Evolutionary conservation across 2,113 vertebrate species (phyloP).

Genomic region (Psettodes erumei): DNA sequence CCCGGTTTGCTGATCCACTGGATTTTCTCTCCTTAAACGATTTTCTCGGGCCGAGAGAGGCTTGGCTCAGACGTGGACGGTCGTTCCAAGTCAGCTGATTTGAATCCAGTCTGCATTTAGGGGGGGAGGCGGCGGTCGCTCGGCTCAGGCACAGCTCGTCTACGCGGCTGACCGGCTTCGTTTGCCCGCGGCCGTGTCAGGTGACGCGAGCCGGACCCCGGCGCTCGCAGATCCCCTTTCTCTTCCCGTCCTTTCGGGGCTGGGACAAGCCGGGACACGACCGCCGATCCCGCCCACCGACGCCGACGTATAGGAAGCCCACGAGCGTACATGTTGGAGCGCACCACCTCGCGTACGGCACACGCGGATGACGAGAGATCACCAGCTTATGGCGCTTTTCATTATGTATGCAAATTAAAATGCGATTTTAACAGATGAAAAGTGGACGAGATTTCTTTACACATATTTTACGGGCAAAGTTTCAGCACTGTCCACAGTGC

Average conservation of each 20-base stretch:
- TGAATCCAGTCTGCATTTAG: conserved; percentile 42
- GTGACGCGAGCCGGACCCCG: conserved; percentile 8
- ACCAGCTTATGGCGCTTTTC: too few relatives aligned
- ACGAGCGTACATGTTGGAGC: conserved; percentile 18
- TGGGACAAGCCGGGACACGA: conserved; percentile 67
- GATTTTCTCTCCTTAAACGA: conserved; percentile 36
- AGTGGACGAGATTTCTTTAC: too few relatives aligned
- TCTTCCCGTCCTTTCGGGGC: conserved; percentile 40
- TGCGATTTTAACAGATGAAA: too few relatives aligned
- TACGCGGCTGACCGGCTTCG: conserved; percentile 6
- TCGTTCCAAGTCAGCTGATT: conserved; percentile 52
- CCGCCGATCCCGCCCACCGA: conserved; percentile 20
- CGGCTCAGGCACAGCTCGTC: background rate
- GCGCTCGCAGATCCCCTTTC: conserved; percentile 37
- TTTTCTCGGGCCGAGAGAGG: conserved; percentile 14
- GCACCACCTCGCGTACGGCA: background rate
- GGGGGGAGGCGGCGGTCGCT: conserved; percentile 5
- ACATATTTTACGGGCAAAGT: too few relatives aligned
- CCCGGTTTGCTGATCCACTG: conserved; percentile 23
- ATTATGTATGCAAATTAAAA: too few relatives aligned
- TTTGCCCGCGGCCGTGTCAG: conserved; percentile 37
- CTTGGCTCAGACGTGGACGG: conserved; percentile 16
- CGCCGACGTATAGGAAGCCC: conserved; percentile 21
- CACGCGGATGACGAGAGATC: too few relatives aligned
- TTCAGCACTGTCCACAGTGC: too few relatives aligned